Base-by-base conservation (phyloP, 2,888 invertebrate species). In the Spialia ferax region DNA sequence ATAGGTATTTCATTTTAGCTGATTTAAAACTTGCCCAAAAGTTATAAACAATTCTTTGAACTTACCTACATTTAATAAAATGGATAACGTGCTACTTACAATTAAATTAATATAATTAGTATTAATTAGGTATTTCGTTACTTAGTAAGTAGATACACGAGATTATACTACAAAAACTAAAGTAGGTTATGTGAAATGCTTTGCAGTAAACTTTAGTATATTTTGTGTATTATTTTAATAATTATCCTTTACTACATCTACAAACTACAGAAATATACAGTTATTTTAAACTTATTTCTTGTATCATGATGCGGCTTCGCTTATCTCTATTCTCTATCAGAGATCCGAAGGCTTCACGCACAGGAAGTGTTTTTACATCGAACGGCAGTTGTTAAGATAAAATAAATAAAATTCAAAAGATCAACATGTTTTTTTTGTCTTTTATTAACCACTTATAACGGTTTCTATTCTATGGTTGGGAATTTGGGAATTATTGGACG, bases 331-430 rank as follows among this genome's bases (percentile, higher is more conserved):
- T 45, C 45, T 18, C 18, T 45, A 42, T 42, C 42, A 38, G 45
- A 5, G 18, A 48, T 60, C 60, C 11, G 15, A 48, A 59, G 59
- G 38, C 29, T 45, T 52, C 4, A 54, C 26, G 18, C 18, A 60
- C 26, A 45, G 60, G 60, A 60, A 48, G 60, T 45, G 29, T 23
- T 60, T 29, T 18, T 60, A 60, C 42, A 32, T 20, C 26, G 15
- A 54, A 54, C 26, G 26, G 23, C 54, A 26, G 23, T 26, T 54
- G n/a, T 26, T 54, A 26, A 26, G 26, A 50, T 50, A 22, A 50
- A 50, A 50, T 35, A 29, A 35, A 10, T n/a, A 18, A 55, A 2
- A 29, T 29, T 55, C 11, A 18, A 18, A 26, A 48, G 15, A 48
- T 45, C 38, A 42, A 23, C 59, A 22, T 13, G 48, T 50, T 18